Evolutionary conservation across 2,797 vertebrate genomes (phyloP), one percentile per base, ranked within the genome.

Genomic region (Craterocephalus amniculus): DNA sequence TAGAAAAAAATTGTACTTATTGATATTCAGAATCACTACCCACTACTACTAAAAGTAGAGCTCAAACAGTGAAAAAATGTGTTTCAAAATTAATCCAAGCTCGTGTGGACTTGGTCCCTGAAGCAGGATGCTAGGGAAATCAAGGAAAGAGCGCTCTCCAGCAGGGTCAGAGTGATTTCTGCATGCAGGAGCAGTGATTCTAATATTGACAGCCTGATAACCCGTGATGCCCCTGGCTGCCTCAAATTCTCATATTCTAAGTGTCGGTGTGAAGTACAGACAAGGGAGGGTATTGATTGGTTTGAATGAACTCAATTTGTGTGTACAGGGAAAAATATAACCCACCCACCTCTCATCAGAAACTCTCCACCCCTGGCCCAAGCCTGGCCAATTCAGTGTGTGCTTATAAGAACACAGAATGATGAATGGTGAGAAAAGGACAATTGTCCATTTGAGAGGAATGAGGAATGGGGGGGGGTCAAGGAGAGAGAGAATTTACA

Each of bases 191-290:
- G 74, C 52, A 34, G 70, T 36, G 73, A 70, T 72, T 78, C 72
- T 31, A 34, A 73, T 87, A 89, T 89, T 54, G 79, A 86, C 82
- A 82, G 68, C 64, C 73, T 74, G 83, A 88, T 87, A 86, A 89
- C 83, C 75, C 79, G 52, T 27, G 70, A 87, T 81, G 79, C 85
- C 81, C 80, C 61, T 59, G 63, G 58, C 83, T 81, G 68, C 80
- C 72, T 86, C 59, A 78, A 76, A 85, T 86, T 88, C 85, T 80
- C 74, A 74, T 83, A 79, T 83, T 84, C 83, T 81, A 85, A 86
- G 81, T 73, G 59, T 18, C 20, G 40, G 67, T 56, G 70, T 89
- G 84, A 66, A 76, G 70, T 87, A 56, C 72, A 64, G 78, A 83
- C 2, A 24, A 80, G 60, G 51, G 43, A 64, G 63, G 43, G 48